Evolutionary conservation across 2,113 vertebrate species (phyloP).

Genomic region (Indicator maculatus): DNA sequence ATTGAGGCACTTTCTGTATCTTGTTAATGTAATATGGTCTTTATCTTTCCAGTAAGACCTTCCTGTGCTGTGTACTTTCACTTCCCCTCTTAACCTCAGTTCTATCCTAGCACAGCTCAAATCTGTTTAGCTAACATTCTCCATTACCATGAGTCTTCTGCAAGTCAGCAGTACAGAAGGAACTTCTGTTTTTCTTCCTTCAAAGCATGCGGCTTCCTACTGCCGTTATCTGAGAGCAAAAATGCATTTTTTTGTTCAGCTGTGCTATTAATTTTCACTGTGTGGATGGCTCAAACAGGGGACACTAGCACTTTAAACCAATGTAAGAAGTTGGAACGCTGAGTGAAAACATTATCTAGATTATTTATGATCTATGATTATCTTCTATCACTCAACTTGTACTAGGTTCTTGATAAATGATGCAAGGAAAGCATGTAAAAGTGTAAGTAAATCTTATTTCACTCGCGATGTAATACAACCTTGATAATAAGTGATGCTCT

Average conservation of each 20-base stretch:
- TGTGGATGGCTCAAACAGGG: neutral
- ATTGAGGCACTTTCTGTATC: neutral
- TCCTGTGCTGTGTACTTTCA: neutral
- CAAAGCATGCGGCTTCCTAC: neutral
- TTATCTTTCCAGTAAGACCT: neutral
- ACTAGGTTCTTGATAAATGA: neutral
- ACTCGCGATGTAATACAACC: neutral
- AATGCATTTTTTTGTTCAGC: neutral
- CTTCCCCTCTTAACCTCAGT: neutral
- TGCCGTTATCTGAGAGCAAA: neutral
- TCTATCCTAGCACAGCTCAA: neutral
- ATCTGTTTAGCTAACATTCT: neutral
- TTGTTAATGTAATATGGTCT: neutral
- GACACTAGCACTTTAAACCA: neutral
- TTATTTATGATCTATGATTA: too few species aligned
- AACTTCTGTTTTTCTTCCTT: neutral
- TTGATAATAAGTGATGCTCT: neutral
- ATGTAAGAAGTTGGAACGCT: neutral
- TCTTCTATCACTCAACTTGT: neutral
- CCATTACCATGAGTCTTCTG: accelerated
- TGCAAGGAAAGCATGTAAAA: neutral
- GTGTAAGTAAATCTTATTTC: neutral
- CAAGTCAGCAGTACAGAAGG: neutral
- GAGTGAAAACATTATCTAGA: neutral
- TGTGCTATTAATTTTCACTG: neutral